Conservation (phyloP, 2,797 vertebrate species). For the Lepidocolaptes lacrymiger region DNA sequence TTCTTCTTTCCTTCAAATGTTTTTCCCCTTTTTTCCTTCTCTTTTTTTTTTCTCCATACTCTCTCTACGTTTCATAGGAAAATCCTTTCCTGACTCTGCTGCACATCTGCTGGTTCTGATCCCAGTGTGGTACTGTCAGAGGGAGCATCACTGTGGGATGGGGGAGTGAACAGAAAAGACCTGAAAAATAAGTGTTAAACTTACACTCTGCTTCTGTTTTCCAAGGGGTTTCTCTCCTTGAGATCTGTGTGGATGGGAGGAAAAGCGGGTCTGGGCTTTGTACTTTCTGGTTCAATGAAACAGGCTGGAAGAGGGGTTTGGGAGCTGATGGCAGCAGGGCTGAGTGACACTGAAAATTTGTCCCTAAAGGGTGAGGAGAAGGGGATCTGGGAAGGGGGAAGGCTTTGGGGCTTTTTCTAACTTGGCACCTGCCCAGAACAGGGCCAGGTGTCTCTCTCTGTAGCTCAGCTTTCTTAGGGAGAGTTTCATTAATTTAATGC, state of each 20-base stretch:
- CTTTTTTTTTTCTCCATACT: background rate
- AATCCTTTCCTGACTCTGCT: conserved; percentile 41
- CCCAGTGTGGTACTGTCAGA: conserved; percentile 51
- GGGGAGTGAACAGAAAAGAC: conserved; percentile 18
- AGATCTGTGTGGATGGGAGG: background rate
- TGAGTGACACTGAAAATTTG: background rate
- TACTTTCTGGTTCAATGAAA: background rate
- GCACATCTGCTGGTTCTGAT: conserved; percentile 54
- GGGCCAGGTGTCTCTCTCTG: conserved; percentile 24
- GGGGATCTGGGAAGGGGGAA: conserved; percentile 13
- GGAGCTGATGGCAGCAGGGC: background rate
- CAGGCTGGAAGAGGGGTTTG: conserved; percentile 5
- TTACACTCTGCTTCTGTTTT: conserved; percentile 63
- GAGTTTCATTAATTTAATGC: background rate
- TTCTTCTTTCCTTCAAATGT: conserved; percentile 13
- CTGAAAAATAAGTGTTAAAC: conserved; percentile 19
- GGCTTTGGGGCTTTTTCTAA: conserved; percentile 16
- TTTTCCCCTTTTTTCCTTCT: background rate
- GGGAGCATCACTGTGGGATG: conserved; percentile 21
- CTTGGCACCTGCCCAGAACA: background rate
- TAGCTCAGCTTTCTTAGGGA: conserved; percentile 44
- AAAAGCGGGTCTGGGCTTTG: background rate
- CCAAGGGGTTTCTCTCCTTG: conserved; percentile 17
- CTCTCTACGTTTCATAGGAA: background rate
- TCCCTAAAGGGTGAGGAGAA: background rate